phyloP scores from a whole-genome alignment of 2,113 vertebrate species.

The Poeciliopsis occidentalis region DNA sequence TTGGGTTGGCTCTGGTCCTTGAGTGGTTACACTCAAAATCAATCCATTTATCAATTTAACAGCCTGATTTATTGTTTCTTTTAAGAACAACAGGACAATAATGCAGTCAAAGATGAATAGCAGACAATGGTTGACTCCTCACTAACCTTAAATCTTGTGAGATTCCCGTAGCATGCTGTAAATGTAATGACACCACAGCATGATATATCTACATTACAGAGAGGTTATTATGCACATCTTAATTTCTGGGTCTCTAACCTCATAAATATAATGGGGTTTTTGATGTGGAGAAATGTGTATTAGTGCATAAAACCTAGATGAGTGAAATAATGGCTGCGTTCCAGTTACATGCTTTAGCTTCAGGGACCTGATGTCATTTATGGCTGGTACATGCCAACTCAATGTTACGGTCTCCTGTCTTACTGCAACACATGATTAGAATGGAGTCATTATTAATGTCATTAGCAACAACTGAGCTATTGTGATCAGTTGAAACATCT shows the following conservation, averaged over 20 bases:
- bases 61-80: slow-evolving; percentile 24
- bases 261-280: background rate
- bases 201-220: slow-evolving; percentile 21
- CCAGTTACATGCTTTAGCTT: background rate
- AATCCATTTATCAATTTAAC: slow-evolving; percentile 35
- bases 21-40: slow-evolving; percentile 10
- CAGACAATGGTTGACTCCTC: slow-evolving; percentile 28
- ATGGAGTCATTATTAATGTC: slow-evolving; percentile 4
- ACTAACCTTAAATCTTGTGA: slow-evolving; percentile 43
- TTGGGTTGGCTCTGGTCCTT: background rate
- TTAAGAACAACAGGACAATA: slow-evolving; percentile 36
- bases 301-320: background rate
- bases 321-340: slow-evolving; percentile 7
- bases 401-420: slow-evolving; percentile 6
- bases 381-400: background rate
- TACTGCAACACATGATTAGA: slow-evolving; percentile 1
- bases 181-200: slow-evolving; percentile 46
- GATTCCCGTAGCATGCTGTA: slow-evolving; percentile 35
- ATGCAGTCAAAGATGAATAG: slow-evolving; percentile 33
- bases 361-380: background rate
- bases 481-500: background rate
- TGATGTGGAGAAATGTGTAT: background rate
- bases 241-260: background rate
- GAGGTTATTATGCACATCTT: slow-evolving; percentile 34
- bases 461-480: background rate